Evolutionary conservation across 2,113 vertebrate species (phyloP), one percentile per base, ranked within the genome.

Genomic region (Rhizomys pruinosus): DNA sequence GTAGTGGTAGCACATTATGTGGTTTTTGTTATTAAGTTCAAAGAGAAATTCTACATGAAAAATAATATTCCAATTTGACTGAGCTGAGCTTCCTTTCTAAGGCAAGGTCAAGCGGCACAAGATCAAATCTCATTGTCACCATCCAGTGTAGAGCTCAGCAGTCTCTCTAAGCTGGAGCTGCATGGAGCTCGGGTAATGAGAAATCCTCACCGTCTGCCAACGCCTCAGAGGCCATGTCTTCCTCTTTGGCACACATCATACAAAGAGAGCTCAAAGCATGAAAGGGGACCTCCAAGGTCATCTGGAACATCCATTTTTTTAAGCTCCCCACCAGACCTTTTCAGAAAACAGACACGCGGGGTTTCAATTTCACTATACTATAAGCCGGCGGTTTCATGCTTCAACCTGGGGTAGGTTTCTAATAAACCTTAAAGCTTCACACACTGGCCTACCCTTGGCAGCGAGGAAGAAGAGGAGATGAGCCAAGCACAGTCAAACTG

Each of bases 261-360:
- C 84, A 84, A 74, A 95, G 71, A 80, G 39, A 88, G 64, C 91
- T 87, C 93, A 90, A 88, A 94, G 93, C 78, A 37, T n/a, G 74
- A 94, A 44, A 68, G 19, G 52, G 81, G 64, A 69, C 84, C 85
- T 64, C 4, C 81, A 71, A 96, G 94, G 94, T 97, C 96, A 94
- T 80, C 72, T 63, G 23, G 71, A 94, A 76, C 73, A 76, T 86
- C 92, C 44, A 13, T 94, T 90, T 82, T n/a, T 80, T 72, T 87
- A 78, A 78, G 61, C 81, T 69, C 59, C 88, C 85, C 61, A 74
- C 84, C 63, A 66, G 68, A 87, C 23, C 77, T 77, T 95, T 94
- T 78, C 73, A 57, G 92, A 93, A n/a, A 85, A 92, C 25, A 82
- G 69, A 59, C 2, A 1, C 15, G 29, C 66, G 12, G 5, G 12